These are phyloP conservation scores for Acleris sparsana DNA, from an alignment of 2,888 invertebrate genomes.

Conservation along the genomic window DNA sequence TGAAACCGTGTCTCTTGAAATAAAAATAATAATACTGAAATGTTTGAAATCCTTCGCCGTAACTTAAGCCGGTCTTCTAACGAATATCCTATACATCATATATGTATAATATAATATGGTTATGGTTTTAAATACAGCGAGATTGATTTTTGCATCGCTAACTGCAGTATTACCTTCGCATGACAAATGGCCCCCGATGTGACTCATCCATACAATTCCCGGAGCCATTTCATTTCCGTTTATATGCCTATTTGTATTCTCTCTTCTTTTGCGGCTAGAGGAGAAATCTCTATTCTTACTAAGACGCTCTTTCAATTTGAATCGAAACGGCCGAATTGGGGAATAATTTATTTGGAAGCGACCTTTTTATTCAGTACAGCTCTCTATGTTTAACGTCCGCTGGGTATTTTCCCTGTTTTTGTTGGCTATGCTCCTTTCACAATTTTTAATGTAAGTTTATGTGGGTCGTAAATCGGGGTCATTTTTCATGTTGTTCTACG, in stretches of 20 bases:
- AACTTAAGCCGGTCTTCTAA: too few species aligned
- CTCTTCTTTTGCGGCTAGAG: slow-evolving; percentile 72
- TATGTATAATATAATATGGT: not conserved
- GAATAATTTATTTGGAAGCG: slow-evolving; percentile 76
- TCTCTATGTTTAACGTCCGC: slow-evolving; percentile 62
- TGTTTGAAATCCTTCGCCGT: too few species aligned
- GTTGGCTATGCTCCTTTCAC: slow-evolving; percentile 41
- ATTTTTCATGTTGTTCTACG: slow-evolving; percentile 25
- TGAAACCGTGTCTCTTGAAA: too few species aligned
- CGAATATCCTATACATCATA: not conserved
- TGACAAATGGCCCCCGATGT: slow-evolving; percentile 60
- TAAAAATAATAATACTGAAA: too few species aligned
- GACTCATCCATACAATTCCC: slow-evolving; percentile 69
- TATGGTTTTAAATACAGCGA: slow-evolving; percentile 7
- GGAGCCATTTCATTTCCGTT: slow-evolving; percentile 75
- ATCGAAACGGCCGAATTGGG: slow-evolving; percentile 77
- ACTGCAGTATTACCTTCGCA: slow-evolving; percentile 52
- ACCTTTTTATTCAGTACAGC: slow-evolving; percentile 68
- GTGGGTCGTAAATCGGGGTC: slow-evolving; percentile 33
- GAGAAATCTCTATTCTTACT: slow-evolving; percentile 72
- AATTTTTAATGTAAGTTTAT: slow-evolving; percentile 37
- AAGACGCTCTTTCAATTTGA: slow-evolving; percentile 79
- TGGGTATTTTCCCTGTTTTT: slow-evolving; percentile 57
- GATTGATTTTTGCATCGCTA: slow-evolving; percentile 41
- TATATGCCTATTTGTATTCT: slow-evolving; percentile 79